phyloP scores from a whole-genome alignment of 2,888 invertebrate species.

The Pachydiplax longipennis region DNA sequence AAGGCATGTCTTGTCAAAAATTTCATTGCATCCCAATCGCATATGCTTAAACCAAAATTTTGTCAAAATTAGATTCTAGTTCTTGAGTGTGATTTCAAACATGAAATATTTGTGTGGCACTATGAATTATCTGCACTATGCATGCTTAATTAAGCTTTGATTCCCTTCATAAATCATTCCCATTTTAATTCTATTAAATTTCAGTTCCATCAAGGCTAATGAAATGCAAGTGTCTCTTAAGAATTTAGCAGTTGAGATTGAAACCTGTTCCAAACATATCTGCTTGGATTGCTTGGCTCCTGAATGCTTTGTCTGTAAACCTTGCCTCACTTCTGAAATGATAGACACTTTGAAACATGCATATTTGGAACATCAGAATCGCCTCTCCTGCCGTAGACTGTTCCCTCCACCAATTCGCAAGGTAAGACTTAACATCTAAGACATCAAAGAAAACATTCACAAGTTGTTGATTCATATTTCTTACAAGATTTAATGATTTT shows the following conservation, averaged over 20 bases:
- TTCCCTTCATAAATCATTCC: too few relatives aligned
- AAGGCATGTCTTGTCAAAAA: too few relatives aligned
- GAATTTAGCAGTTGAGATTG: constrained; percentile 79
- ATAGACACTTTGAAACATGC: constrained; percentile 70
- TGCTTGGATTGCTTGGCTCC: constrained; percentile 70
- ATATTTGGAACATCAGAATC: constrained; percentile 81
- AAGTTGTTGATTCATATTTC: background rate
- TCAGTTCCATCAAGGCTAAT: constrained; percentile 57
- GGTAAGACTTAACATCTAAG: background rate
- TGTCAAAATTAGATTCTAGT: too few relatives aligned
- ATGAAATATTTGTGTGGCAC: too few relatives aligned
- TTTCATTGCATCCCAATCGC: too few relatives aligned
- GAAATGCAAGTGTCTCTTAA: constrained; percentile 78
- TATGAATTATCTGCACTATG: too few relatives aligned
- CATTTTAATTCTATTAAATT: background rate
- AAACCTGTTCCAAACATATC: constrained; percentile 67
- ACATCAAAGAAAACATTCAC: background rate
- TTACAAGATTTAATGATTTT: too few relatives aligned
- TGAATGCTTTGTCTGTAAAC: constrained; percentile 79
- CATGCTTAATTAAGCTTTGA: too few relatives aligned
- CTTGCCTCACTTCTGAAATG: constrained; percentile 73
- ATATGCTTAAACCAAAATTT: too few relatives aligned
- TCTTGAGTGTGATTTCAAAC: too few relatives aligned
- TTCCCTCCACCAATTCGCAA: constrained; percentile 71
- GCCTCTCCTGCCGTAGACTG: constrained; percentile 80